phyloP scores from a whole-genome alignment of 2,797 vertebrate genomes.

The Galaxias olidus region DNA sequence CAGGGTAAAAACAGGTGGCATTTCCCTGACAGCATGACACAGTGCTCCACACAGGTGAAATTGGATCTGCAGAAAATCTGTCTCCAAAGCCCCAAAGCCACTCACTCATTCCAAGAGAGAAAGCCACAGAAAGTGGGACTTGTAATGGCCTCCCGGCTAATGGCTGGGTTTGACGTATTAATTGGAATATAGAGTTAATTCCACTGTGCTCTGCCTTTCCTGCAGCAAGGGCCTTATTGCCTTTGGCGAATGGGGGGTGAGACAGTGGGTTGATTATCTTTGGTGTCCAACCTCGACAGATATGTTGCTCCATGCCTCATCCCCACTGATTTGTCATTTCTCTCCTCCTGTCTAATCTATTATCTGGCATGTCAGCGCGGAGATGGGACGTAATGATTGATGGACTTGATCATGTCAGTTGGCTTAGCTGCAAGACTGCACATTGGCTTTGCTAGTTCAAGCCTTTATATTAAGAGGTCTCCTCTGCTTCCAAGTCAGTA shows the following conservation, averaged over 20 bases:
- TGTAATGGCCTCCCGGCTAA: slow-evolving; percentile 28
- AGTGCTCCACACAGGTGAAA: slow-evolving; percentile 28
- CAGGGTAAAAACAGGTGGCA: slow-evolving; percentile 5
- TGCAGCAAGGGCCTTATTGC: slow-evolving; percentile 29
- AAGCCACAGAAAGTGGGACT: neutral
- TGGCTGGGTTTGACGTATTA: slow-evolving; percentile 40
- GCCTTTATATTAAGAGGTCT: neutral
- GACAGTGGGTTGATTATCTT: slow-evolving; percentile 5
- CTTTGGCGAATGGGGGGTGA: slow-evolving; percentile 4
- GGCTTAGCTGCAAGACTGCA: neutral
- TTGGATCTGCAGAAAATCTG: slow-evolving; percentile 28
- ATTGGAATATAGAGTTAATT: slow-evolving; percentile 44
- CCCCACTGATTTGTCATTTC: slow-evolving; percentile 16
- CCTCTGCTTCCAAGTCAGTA: neutral
- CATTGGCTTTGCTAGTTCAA: neutral
- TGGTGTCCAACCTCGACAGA: slow-evolving; percentile 16
- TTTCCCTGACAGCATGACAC: slow-evolving; percentile 27
- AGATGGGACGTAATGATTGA: slow-evolving; percentile 2
- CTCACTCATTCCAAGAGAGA: slow-evolving; percentile 9
- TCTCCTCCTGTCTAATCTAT: slow-evolving; percentile 6
- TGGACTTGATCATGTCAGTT: neutral
- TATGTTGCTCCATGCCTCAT: slow-evolving; percentile 10
- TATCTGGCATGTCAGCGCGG: slow-evolving; percentile 9
- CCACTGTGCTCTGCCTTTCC: slow-evolving; percentile 19
- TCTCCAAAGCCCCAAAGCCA: slow-evolving; percentile 10